Conservation (phyloP, 2,888 invertebrate species). For the Tiliacea aurago region DNA sequence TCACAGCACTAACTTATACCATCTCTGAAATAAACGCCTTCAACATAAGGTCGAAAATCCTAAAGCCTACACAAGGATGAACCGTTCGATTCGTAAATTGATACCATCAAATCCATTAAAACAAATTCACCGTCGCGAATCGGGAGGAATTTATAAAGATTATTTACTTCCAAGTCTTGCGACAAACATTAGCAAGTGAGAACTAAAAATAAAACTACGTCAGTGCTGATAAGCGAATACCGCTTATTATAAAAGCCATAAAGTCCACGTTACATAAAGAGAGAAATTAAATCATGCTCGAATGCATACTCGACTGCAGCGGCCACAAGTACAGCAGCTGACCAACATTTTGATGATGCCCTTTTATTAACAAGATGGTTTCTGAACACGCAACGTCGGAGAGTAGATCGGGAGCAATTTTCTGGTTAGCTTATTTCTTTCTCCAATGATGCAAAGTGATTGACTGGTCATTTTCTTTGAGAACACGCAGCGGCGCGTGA, state of each 20-base stretch:
- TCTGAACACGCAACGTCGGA: constrained; percentile 48
- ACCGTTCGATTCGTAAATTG: constrained; percentile 54
- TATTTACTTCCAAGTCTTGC: constrained; percentile 40
- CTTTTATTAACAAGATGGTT: constrained; percentile 54
- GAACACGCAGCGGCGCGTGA: constrained; percentile 72
- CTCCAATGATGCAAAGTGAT: constrained; percentile 68
- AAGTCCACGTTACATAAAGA: constrained; percentile 73
- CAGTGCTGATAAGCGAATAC: constrained; percentile 76
- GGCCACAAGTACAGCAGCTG: constrained; percentile 52
- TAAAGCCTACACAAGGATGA: constrained; percentile 6
- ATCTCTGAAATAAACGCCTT: constrained; percentile 20
- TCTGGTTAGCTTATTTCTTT: constrained; percentile 71
- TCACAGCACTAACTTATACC: constrained; percentile 33
- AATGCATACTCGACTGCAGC: constrained; percentile 52
- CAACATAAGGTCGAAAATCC: constrained; percentile 42
- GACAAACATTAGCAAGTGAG: constrained; percentile 61
- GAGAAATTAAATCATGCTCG: constrained; percentile 68
- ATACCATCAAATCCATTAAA: constrained; percentile 47
- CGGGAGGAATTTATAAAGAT: constrained; percentile 39
- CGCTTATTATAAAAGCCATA: constrained; percentile 71
- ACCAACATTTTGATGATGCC: constrained; percentile 52
- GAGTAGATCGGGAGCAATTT: constrained; percentile 70
- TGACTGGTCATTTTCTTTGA: constrained; percentile 68
- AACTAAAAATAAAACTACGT: constrained; percentile 77
- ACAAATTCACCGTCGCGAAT: constrained; percentile 57